Base-by-base conservation (phyloP, 23 tunicate genomes). In the Corella eumyota region DNA sequence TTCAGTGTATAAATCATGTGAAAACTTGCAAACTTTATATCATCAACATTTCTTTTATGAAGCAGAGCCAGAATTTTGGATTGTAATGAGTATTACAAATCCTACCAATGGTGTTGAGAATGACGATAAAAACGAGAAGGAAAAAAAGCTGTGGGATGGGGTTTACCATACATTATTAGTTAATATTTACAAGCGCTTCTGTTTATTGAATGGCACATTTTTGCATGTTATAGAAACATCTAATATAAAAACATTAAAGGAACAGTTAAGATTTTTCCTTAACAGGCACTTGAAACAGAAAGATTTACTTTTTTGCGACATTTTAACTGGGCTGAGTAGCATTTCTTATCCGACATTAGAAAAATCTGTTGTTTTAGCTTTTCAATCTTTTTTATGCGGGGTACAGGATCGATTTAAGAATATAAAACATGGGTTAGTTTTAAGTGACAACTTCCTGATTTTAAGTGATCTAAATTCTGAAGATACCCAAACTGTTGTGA, bases 11-110 rank as follows among this genome's bases (percentile, higher is more conserved):
- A 36, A 59, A 4, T 64, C 73, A 25, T 88, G 96, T 50, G 81
- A 88, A 48, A 63, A 46, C 22, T 24, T 88, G 59, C 77, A 64
- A 28, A 79, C 96, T 5, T 63, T 67, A 31, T 58, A 73, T 30
- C 81, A 68, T 17, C 70, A 62, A 20, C 62, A 79, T 31, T 32
- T 88, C 4, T 88, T 88, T 45, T 61, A 50, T 46, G 77, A 88
- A 35, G 59, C 96, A 3, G 96, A 88, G 35, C 65, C 62, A 46
- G 35, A 79, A 54, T 88, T 69, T 34, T 88, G 96, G 96, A 58
- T 88, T 44, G 76, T 88, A 1, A 63, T 88, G 70, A 60, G 47
- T 2, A 17, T 78, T 34, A 19, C 64, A 4, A 66, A 62, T 25
- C 63, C 62, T 50, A 24, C 25, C 6, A 36, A 1, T 22, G 50